These are phyloP conservation scores for Cephus sareptanus DNA, from an alignment of 2,888 invertebrate genomes.

Conservation along the genomic window DNA sequence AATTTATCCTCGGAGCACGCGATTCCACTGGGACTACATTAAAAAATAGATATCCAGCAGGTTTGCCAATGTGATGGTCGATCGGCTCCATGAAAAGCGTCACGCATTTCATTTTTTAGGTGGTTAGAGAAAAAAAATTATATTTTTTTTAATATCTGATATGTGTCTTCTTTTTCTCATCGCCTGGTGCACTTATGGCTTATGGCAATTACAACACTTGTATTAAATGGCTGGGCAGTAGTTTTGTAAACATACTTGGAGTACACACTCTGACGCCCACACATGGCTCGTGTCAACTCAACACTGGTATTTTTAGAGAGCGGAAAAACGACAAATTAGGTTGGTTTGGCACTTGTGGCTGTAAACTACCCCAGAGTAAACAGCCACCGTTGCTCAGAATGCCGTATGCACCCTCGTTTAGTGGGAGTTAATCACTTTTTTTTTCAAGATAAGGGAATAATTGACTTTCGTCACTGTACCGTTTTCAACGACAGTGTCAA, in stretches of 20 bases:
- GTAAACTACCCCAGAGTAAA: slow-evolving; percentile 10
- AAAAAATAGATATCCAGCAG: not conserved
- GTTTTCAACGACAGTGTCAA: not conserved
- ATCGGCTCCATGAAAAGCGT: not conserved
- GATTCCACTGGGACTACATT: not conserved
- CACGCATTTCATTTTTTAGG: too few relatives aligned
- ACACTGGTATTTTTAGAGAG: slow-evolving; percentile 17
- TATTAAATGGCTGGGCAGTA: slow-evolving; percentile 1
- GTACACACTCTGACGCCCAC: slow-evolving; percentile 12
- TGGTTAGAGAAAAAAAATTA: too few relatives aligned
- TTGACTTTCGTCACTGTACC: slow-evolving; percentile 1
- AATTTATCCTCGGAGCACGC: not conserved
- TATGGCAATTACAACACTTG: not conserved
- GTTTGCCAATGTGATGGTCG: not conserved
- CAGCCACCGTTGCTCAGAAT: slow-evolving; percentile 1
- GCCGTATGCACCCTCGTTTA: slow-evolving; percentile 2
- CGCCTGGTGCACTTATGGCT: not conserved
- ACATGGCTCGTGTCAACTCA: slow-evolving; percentile 16
- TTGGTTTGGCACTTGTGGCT: slow-evolving; percentile 9
- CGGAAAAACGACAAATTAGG: slow-evolving; percentile 10
- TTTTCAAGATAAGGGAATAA: not conserved
- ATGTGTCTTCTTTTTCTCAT: not conserved
- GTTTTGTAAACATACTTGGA: slow-evolving; percentile 10
- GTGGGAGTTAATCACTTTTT: slow-evolving; percentile 2
- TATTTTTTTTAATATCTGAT: not conserved